Evolutionary conservation across 1,140 invertebrate genomes (phyloP).

Genomic region (Drosophila navojoa): DNA sequence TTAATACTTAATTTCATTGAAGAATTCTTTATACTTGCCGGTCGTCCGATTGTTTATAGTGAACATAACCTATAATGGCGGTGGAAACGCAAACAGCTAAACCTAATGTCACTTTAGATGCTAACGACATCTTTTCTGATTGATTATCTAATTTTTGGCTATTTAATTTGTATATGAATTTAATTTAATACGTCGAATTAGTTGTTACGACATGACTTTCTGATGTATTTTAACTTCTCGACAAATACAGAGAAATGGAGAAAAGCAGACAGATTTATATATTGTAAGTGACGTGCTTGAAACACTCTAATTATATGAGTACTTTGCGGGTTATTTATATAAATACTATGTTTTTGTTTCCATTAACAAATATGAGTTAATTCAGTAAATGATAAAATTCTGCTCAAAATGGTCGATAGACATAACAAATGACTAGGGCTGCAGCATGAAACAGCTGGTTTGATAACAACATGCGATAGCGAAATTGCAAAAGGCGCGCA

Average conservation of each 20-base stretch:
- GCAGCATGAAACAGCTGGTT: slow-evolving; percentile 8
- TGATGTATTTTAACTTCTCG: not conserved
- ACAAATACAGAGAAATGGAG: too few species aligned
- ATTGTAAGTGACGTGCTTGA: too few species aligned
- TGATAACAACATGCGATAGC: slow-evolving; percentile 1
- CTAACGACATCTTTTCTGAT: slow-evolving; percentile 62
- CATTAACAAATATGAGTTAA: not conserved
- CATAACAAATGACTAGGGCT: slow-evolving; percentile 27
- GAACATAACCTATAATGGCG: slow-evolving; percentile 87
- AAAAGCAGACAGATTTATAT: too few species aligned
- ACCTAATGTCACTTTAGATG: slow-evolving; percentile 61
- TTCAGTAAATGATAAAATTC: not conserved
- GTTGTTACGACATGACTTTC: slow-evolving; percentile 52
- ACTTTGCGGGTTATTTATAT: not conserved
- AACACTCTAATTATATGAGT: not conserved
- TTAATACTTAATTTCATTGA: not conserved
- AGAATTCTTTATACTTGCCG: slow-evolving; percentile 83
- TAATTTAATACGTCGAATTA: not conserved
- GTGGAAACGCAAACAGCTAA: slow-evolving; percentile 77
- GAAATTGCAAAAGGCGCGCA: not conserved
- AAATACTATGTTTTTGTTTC: not conserved
- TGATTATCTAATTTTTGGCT: not conserved
- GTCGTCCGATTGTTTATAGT: slow-evolving; percentile 87
- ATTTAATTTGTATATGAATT: slow-evolving; percentile 6
- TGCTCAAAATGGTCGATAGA: slow-evolving; percentile 6